phyloP scores from a whole-genome alignment of 2,888 invertebrate species.

The Syrista parreyssii region DNA sequence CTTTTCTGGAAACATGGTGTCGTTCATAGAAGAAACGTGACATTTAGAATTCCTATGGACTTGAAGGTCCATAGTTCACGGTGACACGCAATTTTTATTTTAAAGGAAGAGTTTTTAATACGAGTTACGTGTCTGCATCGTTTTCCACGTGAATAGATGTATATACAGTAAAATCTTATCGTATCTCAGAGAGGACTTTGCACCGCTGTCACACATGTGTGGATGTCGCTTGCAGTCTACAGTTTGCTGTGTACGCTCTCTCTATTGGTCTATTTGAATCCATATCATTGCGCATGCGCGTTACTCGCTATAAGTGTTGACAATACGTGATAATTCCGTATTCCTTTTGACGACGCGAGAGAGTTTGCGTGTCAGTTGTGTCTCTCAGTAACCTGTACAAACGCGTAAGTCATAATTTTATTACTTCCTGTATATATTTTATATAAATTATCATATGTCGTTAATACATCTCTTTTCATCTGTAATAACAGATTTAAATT shows the following conservation, averaged over 20 bases:
- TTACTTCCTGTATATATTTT: neutral
- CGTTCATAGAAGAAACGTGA: too few relatives aligned
- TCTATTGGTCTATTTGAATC: constrained; percentile 25
- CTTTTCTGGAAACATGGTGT: too few relatives aligned
- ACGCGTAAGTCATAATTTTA: neutral
- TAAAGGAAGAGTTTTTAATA: too few relatives aligned
- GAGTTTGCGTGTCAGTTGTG: constrained; percentile 1
- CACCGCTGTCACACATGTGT: constrained; percentile 8
- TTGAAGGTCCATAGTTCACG: too few relatives aligned
- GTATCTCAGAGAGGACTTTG: constrained; percentile 21
- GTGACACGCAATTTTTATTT: too few relatives aligned
- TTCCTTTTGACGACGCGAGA: constrained; percentile 13
- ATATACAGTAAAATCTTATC: neutral
- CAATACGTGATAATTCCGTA: constrained; percentile 11
- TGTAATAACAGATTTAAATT: too few relatives aligned
- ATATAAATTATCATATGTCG: neutral
- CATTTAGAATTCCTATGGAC: too few relatives aligned
- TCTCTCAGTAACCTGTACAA: neutral
- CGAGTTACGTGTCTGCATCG: too few relatives aligned
- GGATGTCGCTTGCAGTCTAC: constrained; percentile 2
- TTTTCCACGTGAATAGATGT: too few relatives aligned
- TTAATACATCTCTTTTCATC: too few relatives aligned
- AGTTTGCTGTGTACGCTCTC: neutral
- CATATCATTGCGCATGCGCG: constrained; percentile 28
- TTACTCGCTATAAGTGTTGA: constrained; percentile 35